Evolutionary conservation across 2,888 invertebrate species (phyloP), one percentile per base, ranked within the genome.

Genomic region (Diarsia dahlii): DNA sequence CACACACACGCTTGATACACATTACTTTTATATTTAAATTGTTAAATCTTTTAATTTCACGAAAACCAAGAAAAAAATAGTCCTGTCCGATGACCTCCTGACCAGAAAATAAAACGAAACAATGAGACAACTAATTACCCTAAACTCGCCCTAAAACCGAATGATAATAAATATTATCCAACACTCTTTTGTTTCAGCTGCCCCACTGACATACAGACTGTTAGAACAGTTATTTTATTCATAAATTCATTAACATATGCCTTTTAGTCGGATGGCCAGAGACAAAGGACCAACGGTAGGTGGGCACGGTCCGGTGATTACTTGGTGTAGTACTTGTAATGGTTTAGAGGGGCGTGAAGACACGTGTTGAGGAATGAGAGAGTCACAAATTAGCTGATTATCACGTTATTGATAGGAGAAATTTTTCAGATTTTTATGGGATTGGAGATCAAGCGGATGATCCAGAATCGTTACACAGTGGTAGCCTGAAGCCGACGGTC

Each of bases 221-320:
- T 74, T 65, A 63, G 48, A 66, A 84, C 86, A 76, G 85, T 86
- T 86, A 87, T 75, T 79, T 81, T 65, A 66, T 67, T 83, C 76
- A 87, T 76, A 71, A 81, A 71, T 74, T 82, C 45, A 79, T 79
- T 82, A 79, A 66, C 82, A 82, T 70, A 77, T 71, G 75, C 74
- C 76, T 81, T 68, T 64, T 23, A 28, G 28, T 60, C 70, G 52
- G 63, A 72, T 76, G 20, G 34, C 34, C 60, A 76, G 75, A 87
- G 87, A 92, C 92, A 92, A 92, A 89, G 82, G 87, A 74, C 48
- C 65, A 91, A 89, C 91, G 90, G 92, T 90, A 79, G 54, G 58
- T 58, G 74, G 89, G 76, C 82, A 88, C 84, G 87, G 70, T 74
- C 28, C 76, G 74, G 12, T 48, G 62, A 23, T 28, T 13, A 52